phyloP scores from a whole-genome alignment of 2,113 vertebrate species.

The Platanista minor region DNA sequence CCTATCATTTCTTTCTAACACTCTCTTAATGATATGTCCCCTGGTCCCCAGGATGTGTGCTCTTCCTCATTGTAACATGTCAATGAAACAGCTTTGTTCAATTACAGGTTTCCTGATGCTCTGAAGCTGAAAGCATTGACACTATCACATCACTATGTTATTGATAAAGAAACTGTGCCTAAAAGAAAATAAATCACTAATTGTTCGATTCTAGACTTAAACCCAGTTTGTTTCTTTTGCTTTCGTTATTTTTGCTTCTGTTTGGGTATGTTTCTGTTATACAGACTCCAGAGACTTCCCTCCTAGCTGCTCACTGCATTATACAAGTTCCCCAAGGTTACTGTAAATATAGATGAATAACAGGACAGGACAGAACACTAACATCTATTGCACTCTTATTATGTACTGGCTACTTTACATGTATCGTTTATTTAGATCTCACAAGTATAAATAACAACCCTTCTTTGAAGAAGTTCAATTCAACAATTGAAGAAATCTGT shows the following conservation, averaged over 20 bases:
- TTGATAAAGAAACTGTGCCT: neutral
- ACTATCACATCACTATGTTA: neutral
- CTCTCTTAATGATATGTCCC: neutral
- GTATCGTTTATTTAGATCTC: neutral
- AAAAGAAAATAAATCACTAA: neutral
- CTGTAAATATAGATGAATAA: neutral
- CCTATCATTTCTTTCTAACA: neutral
- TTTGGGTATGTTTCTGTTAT: neutral
- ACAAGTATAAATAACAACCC: neutral
- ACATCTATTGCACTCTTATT: too few species aligned
- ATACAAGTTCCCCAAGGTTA: neutral
- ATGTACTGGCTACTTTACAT: too few species aligned
- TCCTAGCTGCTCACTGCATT: neutral
- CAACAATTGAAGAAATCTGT: neutral
- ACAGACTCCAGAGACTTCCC: neutral
- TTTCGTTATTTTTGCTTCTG: neutral
- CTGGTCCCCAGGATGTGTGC: accelerated
- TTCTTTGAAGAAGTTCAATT: neutral
- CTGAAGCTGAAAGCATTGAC: neutral
- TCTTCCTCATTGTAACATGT: too few species aligned
- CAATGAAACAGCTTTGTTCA: neutral
- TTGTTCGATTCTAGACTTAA: neutral
- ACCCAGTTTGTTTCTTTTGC: neutral
- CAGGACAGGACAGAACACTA: neutral
- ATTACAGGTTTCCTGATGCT: neutral